Conservation (phyloP, 2,797 vertebrate species). For the Tokudaia muenninki region DNA sequence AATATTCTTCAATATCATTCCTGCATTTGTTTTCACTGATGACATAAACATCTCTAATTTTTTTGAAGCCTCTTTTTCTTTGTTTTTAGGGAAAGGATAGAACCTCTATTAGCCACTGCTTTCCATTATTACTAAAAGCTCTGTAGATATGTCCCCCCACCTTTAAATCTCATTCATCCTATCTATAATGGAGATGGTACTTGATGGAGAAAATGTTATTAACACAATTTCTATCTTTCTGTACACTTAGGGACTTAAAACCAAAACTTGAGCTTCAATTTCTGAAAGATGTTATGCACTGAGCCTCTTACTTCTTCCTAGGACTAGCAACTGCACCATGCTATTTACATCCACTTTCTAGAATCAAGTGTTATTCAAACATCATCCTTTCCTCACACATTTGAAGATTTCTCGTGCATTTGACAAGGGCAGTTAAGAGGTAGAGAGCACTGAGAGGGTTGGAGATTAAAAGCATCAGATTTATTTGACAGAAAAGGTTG, state of each 20-base stretch:
- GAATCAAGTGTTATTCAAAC: conserved; percentile 63
- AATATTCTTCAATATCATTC: neutral
- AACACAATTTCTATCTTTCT: neutral
- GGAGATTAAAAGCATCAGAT: conserved; percentile 57
- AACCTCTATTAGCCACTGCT: neutral
- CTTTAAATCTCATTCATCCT: conserved; percentile 70
- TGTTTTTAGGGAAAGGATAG: neutral
- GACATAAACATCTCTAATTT: neutral
- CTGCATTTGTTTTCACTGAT: neutral
- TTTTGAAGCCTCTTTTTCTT: neutral
- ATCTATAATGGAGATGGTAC: conserved; percentile 62
- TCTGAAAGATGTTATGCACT: conserved; percentile 58
- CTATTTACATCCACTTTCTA: conserved; percentile 12
- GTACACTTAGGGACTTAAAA: neutral
- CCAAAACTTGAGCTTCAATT: neutral
- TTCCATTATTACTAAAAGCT: conserved; percentile 45
- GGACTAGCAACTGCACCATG: neutral
- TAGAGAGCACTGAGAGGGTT: conserved; percentile 44
- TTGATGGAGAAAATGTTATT: conserved; percentile 51
- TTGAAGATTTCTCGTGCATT: conserved; percentile 67
- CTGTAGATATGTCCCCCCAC: conserved; percentile 36
- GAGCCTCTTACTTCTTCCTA: conserved; percentile 65
- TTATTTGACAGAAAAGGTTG: neutral
- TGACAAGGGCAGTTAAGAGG: neutral
- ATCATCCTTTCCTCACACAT: conserved; percentile 61